Evolutionary conservation across 2,888 invertebrate species (phyloP), one percentile per base, ranked within the genome.

Genomic region (Eurois occulta): DNA sequence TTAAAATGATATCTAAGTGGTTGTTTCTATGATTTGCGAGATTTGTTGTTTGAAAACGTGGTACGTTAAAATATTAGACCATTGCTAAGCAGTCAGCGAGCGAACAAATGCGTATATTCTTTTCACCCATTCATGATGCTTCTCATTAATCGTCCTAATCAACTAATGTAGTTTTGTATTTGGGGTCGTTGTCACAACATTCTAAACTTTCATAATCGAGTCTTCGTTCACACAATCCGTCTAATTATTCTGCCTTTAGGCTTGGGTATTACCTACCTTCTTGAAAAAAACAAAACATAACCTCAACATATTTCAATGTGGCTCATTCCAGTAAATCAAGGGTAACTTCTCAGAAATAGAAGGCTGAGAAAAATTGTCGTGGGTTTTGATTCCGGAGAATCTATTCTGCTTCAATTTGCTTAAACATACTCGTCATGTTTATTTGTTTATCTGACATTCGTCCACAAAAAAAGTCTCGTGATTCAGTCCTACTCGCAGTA

Each of bases 41-140:
- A 75, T 81, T 65, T 24, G 32, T 41, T 0, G 38, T 69, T 77
- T 32, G 24, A 43, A 43, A 16, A 43, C 3, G 13, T 43, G 21
- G 18, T 28, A 28, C 18, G 18, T 28, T 43, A 24, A 65, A 65
- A 65, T 67, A 16, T 58, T 28, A 28, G 2, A 58, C 28, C 6
- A 8, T 13, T 28, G 55, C 32, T 28, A 16, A 28, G 18, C 13
- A n/a, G 10, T 28, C 28, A 13, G n/a, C 13, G 13, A 55, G 55
- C n/a, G n/a, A 13, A n/a, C 5, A 55, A 55, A 55, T n/a, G 24
- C 24, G 24, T 10, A 24, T 52, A 52, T 11, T 16, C 24, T 52
- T n/a, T n/a, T n/a, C 48, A 52, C 48, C n/a, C 55, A 55, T 55
- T 13, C 11, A 0, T 13, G n/a, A n/a, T 13, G n/a, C 55, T n/a